These are phyloP conservation scores for Chelonus insularis DNA, from an alignment of 1,140 invertebrate genomes.

Conservation along the genomic window DNA sequence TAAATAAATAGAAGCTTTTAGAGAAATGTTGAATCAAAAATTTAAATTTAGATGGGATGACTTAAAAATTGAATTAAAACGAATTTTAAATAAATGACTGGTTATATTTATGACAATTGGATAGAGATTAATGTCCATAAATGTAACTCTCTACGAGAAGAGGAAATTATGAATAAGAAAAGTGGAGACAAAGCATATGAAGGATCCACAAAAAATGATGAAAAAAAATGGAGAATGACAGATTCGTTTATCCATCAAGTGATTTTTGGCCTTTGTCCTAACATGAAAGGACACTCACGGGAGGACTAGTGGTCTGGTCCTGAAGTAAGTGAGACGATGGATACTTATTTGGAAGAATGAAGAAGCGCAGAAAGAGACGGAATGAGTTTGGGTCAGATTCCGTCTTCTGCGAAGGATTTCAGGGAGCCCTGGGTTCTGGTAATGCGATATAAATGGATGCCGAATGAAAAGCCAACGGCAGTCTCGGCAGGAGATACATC, in stretches of 20 bases:
- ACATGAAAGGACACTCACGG: constrained; percentile 6
- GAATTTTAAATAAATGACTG: too few species aligned
- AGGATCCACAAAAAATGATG: neutral
- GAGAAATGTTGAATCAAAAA: too few species aligned
- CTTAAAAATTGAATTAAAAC: too few species aligned
- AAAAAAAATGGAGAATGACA: neutral
- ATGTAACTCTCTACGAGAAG: too few species aligned
- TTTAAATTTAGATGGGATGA: too few species aligned
- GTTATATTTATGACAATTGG: too few species aligned
- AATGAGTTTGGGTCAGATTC: constrained; percentile 13
- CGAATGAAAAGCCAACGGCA: constrained; percentile 25
- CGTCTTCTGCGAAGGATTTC: constrained; percentile 25
- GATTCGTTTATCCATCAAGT: neutral
- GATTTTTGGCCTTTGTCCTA: neutral
- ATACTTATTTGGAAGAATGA: neutral
- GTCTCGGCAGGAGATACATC: constrained; percentile 30
- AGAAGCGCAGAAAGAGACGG: neutral
- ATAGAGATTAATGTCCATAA: too few species aligned
- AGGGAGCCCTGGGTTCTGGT: constrained; percentile 15
- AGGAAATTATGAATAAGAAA: too few species aligned
- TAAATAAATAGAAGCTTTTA: too few species aligned
- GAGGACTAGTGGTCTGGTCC: neutral
- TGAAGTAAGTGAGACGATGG: neutral
- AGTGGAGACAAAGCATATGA: neutral
- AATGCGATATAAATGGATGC: constrained; percentile 32